These are phyloP conservation scores for Florisuga fusca DNA, from an alignment of 2,797 vertebrate species.

Conservation along the genomic window DNA sequence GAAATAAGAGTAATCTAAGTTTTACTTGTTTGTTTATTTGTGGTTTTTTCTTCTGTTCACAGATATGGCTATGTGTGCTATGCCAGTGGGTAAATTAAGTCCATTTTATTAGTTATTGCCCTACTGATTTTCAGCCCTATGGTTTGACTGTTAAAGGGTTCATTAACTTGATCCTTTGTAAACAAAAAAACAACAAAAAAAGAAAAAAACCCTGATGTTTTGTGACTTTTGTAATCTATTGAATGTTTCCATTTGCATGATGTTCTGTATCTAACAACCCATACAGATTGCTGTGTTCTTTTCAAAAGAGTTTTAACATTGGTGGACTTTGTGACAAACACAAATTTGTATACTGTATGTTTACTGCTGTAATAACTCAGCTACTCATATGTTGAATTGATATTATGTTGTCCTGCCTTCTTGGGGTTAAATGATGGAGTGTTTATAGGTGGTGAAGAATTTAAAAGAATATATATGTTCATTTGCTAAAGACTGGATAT, in stretches of 20 bases:
- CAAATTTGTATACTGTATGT: constrained; percentile 71
- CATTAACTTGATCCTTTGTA: constrained; percentile 66
- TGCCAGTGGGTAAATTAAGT: constrained; percentile 47
- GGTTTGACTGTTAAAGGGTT: constrained; percentile 76
- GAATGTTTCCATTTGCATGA: constrained; percentile 80
- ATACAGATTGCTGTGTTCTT: constrained; percentile 69
- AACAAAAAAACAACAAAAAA: background rate
- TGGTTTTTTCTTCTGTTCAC: background rate
- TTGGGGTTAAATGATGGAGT: constrained; percentile 71
- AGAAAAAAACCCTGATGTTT: constrained; percentile 48
- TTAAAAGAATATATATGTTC: constrained; percentile 63
- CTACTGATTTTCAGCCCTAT: constrained; percentile 64
- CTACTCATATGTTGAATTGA: constrained; percentile 68
- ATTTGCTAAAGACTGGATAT: constrained; percentile 69
- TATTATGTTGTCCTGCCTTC: constrained; percentile 73
- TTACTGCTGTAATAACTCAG: constrained; percentile 72
- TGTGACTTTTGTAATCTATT: constrained; percentile 76
- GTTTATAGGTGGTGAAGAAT: constrained; percentile 74
- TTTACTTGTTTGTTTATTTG: background rate
- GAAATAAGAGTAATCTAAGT: constrained; percentile 65
- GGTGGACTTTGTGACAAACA: constrained; percentile 69
- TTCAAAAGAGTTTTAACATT: constrained; percentile 71
- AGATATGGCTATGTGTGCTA: constrained; percentile 21
- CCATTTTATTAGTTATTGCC: constrained; percentile 39
- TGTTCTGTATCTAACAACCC: constrained; percentile 65